These are phyloP conservation scores for Calidris pugnax DNA, from an alignment of 2,113 vertebrate genomes.

Conservation along the genomic window DNA sequence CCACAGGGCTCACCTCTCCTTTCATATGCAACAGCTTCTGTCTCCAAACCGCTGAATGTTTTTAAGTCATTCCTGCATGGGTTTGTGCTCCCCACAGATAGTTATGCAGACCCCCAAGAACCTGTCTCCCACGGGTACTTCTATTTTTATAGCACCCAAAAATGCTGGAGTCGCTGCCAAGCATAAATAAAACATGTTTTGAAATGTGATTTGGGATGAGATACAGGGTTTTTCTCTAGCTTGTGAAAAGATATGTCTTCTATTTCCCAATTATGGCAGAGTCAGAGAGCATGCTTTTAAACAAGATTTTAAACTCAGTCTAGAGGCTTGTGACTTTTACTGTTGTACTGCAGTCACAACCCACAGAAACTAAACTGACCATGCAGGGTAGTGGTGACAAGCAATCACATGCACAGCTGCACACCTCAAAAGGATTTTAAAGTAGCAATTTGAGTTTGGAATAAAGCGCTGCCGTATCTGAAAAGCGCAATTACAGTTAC, in stretches of 20 bases:
- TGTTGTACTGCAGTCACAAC: background rate
- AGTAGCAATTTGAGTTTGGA: background rate
- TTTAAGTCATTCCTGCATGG: background rate
- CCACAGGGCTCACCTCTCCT: background rate
- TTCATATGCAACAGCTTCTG: background rate
- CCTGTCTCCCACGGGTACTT: background rate
- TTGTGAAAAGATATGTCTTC: background rate
- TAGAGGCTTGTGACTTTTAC: background rate
- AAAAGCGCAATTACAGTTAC: background rate
- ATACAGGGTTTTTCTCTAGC: background rate
- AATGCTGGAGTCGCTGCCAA: background rate
- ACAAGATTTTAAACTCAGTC: background rate
- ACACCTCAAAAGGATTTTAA: background rate
- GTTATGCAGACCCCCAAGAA: background rate
- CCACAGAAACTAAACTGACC: background rate
- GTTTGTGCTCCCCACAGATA: background rate
- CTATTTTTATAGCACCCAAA: background rate
- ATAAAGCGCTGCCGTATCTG: background rate
- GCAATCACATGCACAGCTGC: background rate
- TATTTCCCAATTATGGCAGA: background rate
- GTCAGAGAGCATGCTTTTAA: background rate
- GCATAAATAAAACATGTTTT: background rate
- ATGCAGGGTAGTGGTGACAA: background rate
- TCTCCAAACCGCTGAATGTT: background rate
- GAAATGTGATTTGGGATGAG: background rate